Evolutionary conservation across 2,113 vertebrate genomes (phyloP).

Genomic region (Stercorarius parasiticus): DNA sequence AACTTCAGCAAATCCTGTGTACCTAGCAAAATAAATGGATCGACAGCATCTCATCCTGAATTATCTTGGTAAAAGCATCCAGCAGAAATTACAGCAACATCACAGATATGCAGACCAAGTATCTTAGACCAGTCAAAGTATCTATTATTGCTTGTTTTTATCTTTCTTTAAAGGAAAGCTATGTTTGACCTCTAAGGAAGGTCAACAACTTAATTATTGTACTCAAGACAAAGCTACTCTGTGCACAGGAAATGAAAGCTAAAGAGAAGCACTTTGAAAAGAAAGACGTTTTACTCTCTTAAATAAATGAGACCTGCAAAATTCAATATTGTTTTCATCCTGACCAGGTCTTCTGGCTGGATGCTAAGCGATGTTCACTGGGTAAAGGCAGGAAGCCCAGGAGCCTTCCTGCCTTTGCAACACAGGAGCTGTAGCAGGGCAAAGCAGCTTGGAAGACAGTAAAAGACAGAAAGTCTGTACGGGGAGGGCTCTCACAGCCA

Average conservation of each 20-base stretch:
- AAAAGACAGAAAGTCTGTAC: neutral
- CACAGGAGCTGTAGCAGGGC: neutral
- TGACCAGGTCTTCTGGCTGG: constrained; percentile 33
- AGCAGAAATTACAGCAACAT: constrained; percentile 44
- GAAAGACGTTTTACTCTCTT: constrained; percentile 50
- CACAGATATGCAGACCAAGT: constrained; percentile 31
- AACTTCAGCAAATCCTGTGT: neutral
- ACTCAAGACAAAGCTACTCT: constrained; percentile 72
- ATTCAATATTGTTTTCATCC: constrained; percentile 55
- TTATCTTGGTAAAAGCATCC: constrained; percentile 42
- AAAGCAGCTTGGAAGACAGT: neutral
- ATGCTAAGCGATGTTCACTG: constrained; percentile 54
- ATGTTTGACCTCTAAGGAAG: constrained; percentile 73
- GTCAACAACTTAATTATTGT: constrained; percentile 77
- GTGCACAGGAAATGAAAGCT: constrained; percentile 75
- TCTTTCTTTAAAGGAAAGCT: constrained; percentile 71
- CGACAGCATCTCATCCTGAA: neutral
- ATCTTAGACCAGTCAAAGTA: constrained; percentile 55
- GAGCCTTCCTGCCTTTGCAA: constrained; percentile 46
- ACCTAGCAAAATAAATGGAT: neutral
- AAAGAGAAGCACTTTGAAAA: constrained; percentile 66
- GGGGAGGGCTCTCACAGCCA: neutral
- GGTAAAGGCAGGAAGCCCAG: constrained; percentile 34
- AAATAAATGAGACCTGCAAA: constrained; percentile 64
- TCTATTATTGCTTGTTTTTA: constrained; percentile 71